Percentiles rank a stretch among this genome's conserved stretches.
Evolutionary conservation across 92 coral and sea anemone species (phyloP).

Genomic region (Epizoanthus scotinus): DNA sequence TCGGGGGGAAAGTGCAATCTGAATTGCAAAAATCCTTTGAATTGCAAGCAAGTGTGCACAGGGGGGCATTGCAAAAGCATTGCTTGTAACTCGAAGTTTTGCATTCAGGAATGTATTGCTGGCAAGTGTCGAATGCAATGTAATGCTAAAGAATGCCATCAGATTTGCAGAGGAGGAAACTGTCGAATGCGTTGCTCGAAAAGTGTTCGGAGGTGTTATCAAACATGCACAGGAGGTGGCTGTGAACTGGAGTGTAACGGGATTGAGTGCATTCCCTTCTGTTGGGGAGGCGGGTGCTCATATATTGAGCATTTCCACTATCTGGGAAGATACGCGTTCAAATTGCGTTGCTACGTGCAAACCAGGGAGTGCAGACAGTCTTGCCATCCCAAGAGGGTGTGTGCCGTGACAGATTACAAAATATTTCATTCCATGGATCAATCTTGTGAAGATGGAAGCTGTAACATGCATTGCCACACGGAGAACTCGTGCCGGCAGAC

Average conservation of each 20-base stretch:
- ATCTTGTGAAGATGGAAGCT: slow-evolving; percentile 19
- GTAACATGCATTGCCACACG: slow-evolving; percentile 42
- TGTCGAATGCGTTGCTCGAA: slow-evolving; percentile 25
- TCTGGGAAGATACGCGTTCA: slow-evolving; percentile 10
- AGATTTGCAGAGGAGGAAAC: slow-evolving; percentile 38
- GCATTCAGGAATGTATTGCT: slow-evolving; percentile 35
- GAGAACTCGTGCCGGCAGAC: slow-evolving; percentile 29
- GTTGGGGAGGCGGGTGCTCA: slow-evolving; percentile 40
- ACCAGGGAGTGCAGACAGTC: slow-evolving; percentile 26
- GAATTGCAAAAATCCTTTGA: background rate
- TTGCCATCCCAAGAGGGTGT: slow-evolving; percentile 14
- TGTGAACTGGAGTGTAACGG: slow-evolving; percentile 30
- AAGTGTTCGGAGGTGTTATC: slow-evolving; percentile 32
- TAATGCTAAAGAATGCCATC: slow-evolving; percentile 37
- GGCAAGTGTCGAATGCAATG: slow-evolving; percentile 34
- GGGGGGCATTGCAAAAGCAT: slow-evolving; percentile 31
- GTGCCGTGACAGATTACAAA: slow-evolving; percentile 38
- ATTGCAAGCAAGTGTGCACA: slow-evolving; percentile 22
- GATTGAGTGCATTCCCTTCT: slow-evolving; percentile 28
- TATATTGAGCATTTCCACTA: slow-evolving; percentile 10
- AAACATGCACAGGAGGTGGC: slow-evolving; percentile 35
- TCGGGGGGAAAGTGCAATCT: slow-evolving; percentile 33
- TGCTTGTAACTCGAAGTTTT: slow-evolving; percentile 25
- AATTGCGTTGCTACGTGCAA: slow-evolving; percentile 23
- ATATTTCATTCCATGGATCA: slow-evolving; percentile 33